Evolutionary conservation across 2,888 invertebrate species (phyloP).

Genomic region (Pristionchus fissidentatus): DNA sequence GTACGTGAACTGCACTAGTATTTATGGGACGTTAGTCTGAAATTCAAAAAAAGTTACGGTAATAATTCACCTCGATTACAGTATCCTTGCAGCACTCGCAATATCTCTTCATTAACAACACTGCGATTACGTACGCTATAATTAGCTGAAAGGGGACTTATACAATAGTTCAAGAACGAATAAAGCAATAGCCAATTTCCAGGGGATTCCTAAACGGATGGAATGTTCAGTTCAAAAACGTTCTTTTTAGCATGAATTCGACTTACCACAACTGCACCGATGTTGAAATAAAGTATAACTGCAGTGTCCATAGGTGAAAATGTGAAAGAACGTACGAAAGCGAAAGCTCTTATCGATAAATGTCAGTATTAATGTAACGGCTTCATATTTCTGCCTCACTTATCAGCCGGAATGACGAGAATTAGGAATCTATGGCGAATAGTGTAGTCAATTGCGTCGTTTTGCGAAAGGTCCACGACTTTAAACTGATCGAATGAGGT

Average conservation of each 20-base stretch:
- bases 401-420: too few relatives aligned
- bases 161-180: background rate
- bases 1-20: too few relatives aligned
- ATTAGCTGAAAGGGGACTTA: background rate
- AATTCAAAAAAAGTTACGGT: too few relatives aligned
- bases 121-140: background rate
- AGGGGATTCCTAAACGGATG: background rate
- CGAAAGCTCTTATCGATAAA: background rate
- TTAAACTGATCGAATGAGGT: too few relatives aligned
- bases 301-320: background rate
- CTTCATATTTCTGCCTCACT: too few relatives aligned
- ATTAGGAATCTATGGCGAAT: too few relatives aligned
- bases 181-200: background rate
- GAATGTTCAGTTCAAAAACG: background rate
- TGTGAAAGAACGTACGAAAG: background rate
- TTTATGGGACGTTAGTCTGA: too few relatives aligned
- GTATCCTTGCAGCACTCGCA: constrained; percentile 1
- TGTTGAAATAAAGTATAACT: background rate
- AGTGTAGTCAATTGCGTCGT: too few relatives aligned
- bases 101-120: background rate
- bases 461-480: too few relatives aligned
- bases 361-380: too few relatives aligned
- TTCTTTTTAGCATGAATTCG: too few relatives aligned
- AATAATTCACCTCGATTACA: background rate
- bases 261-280: constrained; percentile 7